Conservation (phyloP, 2,113 vertebrate genomes). For the Mandrillus leucophaeus region DNA sequence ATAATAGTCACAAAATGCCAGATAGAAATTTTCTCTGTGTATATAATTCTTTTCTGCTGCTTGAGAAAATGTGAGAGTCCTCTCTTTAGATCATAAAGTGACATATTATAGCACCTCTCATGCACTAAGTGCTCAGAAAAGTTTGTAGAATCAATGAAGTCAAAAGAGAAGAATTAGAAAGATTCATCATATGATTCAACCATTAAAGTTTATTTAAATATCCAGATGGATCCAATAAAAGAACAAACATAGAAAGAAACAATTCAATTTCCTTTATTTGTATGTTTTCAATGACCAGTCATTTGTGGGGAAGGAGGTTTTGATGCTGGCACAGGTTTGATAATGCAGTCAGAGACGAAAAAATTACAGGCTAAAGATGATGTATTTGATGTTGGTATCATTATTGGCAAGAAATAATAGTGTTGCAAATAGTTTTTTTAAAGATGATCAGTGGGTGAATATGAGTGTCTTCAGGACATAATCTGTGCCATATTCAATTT, state of each 20-base stretch:
- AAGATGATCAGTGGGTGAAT: neutral
- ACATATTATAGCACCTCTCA: neutral
- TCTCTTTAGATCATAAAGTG: neutral
- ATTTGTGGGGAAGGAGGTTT: neutral
- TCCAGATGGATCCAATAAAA: neutral
- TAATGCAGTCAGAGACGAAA: neutral
- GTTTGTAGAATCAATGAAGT: neutral
- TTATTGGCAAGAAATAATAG: neutral
- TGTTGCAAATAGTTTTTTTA: constrained; percentile 23
- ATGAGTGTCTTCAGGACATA: neutral
- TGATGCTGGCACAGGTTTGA: neutral
- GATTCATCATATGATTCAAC: neutral
- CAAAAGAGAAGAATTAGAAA: neutral
- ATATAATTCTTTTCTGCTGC: neutral
- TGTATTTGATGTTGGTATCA: neutral
- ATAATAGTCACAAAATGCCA: neutral
- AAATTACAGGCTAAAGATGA: neutral
- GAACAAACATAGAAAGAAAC: neutral
- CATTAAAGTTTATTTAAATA: constrained; percentile 14
- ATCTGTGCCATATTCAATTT: neutral
- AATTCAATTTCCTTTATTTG: neutral
- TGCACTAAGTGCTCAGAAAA: neutral
- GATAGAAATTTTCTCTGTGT: neutral
- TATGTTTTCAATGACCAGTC: neutral
- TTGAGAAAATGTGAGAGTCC: neutral